Evolutionary conservation across 1,140 invertebrate species (phyloP), one percentile per base, ranked within the genome.

Genomic region (Fopius arisanus): DNA sequence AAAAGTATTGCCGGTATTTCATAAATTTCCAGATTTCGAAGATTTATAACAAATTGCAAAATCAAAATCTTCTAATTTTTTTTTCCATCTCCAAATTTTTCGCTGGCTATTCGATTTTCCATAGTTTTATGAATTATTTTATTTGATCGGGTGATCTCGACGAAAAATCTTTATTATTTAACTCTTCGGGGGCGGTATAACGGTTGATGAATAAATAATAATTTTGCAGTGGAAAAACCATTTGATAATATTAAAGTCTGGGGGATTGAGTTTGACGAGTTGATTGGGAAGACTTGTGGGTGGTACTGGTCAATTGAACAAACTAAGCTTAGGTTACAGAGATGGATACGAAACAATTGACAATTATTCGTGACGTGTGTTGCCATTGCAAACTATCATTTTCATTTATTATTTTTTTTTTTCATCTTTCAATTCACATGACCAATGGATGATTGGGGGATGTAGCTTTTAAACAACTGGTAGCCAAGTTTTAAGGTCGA

Each of bases 301-400:
- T 67, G 73, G 62, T 70, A 43, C 62, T 66, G 48, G 59, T 74
- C 68, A 74, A 74, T 74, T 74, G 67, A 74, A 74, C 31, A 51
- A 65, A 65, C 23, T 51, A n/a, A 51, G 43, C 59, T 66, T 63
- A 21, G 69, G 41, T 62, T 74, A 74, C 41, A 40, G 72, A 74
- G 41, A 43, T 74, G 59, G 54, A 74, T 74, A 67, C 73, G 19
- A 74, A 70, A 66, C 66, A 74, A 74, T 70, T 70, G 67, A 51
- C 67, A 70, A 74, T 74, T 74, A 74, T 62, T 31, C 54, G n/a
- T 26, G 31, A 26, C 54, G 54, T 59, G 43, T 51, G 23, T 59
- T 14, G 21, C 54, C 21, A 26, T 59, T 26, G 23, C 23, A 59
- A 63, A 65, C 67, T 43, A 72, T 65, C 62, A 19, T 31, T 19